Percentiles rank a stretch among this genome's conserved stretches.
Evolutionary conservation across 2,113 vertebrate species (phyloP).

Genomic region (Oxyruncus cristatus): DNA sequence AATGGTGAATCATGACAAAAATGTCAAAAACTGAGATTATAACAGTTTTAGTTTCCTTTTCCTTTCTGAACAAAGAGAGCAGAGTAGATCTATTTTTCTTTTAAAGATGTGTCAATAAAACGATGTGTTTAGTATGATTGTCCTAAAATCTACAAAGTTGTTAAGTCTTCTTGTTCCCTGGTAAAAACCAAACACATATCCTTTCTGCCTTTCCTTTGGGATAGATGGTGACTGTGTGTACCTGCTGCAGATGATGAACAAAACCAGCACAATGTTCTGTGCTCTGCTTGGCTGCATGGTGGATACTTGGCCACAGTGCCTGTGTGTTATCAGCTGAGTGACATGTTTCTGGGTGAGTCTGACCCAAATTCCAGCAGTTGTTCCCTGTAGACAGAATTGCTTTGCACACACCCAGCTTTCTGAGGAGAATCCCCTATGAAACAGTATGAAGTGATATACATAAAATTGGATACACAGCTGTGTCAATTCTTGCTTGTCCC

Average conservation of each 20-base stretch:
- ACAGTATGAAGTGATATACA: too few species aligned
- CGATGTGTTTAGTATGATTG: not conserved
- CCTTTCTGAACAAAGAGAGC: not conserved
- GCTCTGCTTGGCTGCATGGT: not conserved
- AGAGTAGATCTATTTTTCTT: not conserved
- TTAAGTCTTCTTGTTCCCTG: not conserved
- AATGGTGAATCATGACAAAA: not conserved
- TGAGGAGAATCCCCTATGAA: not conserved
- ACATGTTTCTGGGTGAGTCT: not conserved
- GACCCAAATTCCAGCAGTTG: accelerated
- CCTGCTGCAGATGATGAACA: not conserved
- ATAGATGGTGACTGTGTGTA: accelerated
- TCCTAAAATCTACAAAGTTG: not conserved
- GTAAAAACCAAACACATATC: not conserved
- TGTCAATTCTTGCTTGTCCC: not conserved
- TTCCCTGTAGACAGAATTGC: not conserved
- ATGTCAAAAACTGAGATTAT: not conserved
- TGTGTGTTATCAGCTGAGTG: not conserved
- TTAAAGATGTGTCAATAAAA: not conserved
- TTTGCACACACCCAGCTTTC: not conserved
- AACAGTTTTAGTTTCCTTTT: not conserved
- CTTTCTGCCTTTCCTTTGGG: not conserved
- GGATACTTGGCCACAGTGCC: not conserved
- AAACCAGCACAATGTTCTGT: not conserved
- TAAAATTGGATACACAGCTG: not conserved